Conservation (phyloP, 2,797 vertebrate species). For the Odontamblyopus lacepedii region DNA sequence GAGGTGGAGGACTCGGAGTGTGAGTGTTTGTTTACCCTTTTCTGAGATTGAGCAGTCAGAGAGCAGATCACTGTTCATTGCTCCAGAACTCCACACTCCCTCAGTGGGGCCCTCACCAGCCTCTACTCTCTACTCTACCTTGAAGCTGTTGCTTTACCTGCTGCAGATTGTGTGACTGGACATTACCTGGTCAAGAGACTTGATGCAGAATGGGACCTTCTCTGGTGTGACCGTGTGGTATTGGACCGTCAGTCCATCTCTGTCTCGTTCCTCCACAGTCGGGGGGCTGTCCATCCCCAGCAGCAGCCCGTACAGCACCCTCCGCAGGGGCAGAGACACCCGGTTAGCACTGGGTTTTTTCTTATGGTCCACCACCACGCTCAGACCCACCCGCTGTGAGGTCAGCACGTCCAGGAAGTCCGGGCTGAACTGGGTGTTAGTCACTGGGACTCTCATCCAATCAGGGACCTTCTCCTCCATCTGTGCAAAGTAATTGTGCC, state of each 20-base stretch:
- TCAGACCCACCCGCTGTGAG: background rate
- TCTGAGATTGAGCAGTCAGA: no score
- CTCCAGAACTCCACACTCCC: no score
- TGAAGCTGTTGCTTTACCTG: background rate
- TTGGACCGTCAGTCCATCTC: background rate
- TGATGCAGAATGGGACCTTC: background rate
- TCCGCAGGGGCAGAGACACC: slow-evolving; percentile 42
- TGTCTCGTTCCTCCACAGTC: slow-evolving; percentile 29
- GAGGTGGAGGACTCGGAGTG: no score
- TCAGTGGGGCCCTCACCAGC: no score
- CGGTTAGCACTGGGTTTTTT: slow-evolving; percentile 12
- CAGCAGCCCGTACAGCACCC: slow-evolving; percentile 54
- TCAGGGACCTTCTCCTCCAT: slow-evolving; percentile 22
- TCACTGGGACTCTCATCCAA: slow-evolving; percentile 31
- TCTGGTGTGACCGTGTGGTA: background rate
- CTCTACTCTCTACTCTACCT: no score
- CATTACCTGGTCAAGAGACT: slow-evolving; percentile 29
- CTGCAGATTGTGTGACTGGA: background rate
- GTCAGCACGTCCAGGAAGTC: slow-evolving; percentile 37
- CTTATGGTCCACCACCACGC: background rate
- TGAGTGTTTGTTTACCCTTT: no score
- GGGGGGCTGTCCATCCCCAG: background rate
- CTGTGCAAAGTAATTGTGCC: slow-evolving; percentile 14
- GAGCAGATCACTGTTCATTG: no score
- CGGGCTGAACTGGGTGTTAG: background rate